Base-by-base conservation (phyloP, 2,797 vertebrate species). In the Mallotus villosus region DNA sequence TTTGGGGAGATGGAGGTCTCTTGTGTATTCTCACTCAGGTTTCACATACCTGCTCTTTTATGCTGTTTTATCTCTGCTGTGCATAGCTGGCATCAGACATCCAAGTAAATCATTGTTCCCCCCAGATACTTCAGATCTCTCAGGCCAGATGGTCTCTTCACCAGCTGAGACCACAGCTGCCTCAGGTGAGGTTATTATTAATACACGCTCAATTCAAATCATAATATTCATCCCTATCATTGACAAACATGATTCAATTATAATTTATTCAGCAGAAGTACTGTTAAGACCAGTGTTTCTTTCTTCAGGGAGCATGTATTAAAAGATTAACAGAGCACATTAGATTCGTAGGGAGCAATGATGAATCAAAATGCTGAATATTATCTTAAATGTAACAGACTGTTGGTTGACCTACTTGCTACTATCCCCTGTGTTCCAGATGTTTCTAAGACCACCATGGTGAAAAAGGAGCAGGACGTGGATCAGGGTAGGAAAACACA, bases 391-490 rank as follows among this genome's bases (percentile, higher is more conserved):
- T 29, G 22, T 17, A 27, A 51, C n/a, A 3, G 41, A 46, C 41
- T 46, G 41, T 46, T 46, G 41, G 41, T 46, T 46, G 41, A 14
- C 41, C 6, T 19, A n/a, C 6, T 22, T 37, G 4, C 68, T 61
- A 1, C 37, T 6, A 62, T 16, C 9, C 8, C 24, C 27, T 62
- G n/a, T 70, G 1, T 22, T 77, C 1, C 72, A 19, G n/a, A 73
- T 78, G 73, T 81, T 27, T 64, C 73, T 84, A 87, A 25, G 29
- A 80, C 60, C 60, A 55, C 72, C 75, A 61, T 76, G 62, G 19
- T 2, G 46, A 74, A 19, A 74, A 76, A 64, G 19, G 71, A 67
- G 0, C 67, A 80, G 57, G 55, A 63, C 74, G 74, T 0, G 60
- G 74, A 53, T 55, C 1, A 29, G 27, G 65, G 65, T 67, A 21